Conservation (phyloP, 2,888 invertebrate species). For the Dyspetes luteomarginatus region DNA sequence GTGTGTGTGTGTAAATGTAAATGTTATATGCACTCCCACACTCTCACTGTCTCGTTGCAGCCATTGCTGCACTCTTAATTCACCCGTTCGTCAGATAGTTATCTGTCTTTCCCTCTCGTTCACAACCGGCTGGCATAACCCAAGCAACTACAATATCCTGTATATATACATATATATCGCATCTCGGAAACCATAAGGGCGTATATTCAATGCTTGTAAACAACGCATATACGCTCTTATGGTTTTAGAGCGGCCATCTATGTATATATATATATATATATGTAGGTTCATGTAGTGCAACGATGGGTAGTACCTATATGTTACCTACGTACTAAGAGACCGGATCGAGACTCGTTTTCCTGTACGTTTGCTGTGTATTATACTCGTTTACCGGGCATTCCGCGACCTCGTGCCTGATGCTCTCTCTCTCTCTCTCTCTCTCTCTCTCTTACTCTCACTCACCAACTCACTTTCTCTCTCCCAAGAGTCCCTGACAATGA, state of each 20-base stretch:
- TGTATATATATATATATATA: background rate
- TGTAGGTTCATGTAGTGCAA: constrained; percentile 28
- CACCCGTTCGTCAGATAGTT: constrained; percentile 42
- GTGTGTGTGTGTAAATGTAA: background rate
- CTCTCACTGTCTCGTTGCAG: background rate
- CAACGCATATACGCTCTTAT: too few species aligned
- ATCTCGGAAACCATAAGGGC: too few species aligned
- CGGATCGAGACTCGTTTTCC: constrained; percentile 56
- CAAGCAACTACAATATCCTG: constrained; percentile 11
- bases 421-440: constrained; percentile 40
- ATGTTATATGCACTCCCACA: background rate
- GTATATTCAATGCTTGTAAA: background rate
- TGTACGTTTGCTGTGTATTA: constrained; percentile 32
- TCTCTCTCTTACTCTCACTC: constrained; percentile 10
- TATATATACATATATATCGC: background rate
- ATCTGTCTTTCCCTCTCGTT: constrained; percentile 58
- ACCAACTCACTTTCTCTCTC: background rate
- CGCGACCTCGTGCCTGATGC: constrained; percentile 62
- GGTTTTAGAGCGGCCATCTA: too few species aligned
- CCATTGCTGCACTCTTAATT: constrained; percentile 38
- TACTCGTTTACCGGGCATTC: constrained; percentile 55
- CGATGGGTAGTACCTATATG: constrained; percentile 34
- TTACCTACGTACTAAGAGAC: constrained; percentile 34
- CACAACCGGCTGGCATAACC: constrained; percentile 53
- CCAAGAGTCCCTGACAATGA: constrained; percentile 59